A percentile compares a stretch with the other conserved stretches of the same genome.
These are phyloP conservation scores for Chaetodon auriga DNA, from an alignment of 2,113 vertebrate genomes.

Conservation along the genomic window DNA sequence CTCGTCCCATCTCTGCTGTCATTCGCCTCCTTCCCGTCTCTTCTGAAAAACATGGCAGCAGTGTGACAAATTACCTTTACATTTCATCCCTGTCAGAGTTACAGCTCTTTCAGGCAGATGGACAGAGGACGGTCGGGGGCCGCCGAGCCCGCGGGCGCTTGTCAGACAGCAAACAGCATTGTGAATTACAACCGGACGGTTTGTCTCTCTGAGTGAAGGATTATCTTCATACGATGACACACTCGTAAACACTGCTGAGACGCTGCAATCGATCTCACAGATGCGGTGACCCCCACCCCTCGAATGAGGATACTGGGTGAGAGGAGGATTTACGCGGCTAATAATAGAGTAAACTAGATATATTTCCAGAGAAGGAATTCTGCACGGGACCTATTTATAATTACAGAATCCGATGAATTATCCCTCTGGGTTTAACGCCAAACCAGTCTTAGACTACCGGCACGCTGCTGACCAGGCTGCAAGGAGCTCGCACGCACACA, in stretches of 20 bases:
- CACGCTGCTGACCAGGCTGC: constrained; percentile 15
- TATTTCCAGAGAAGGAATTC: constrained; percentile 74
- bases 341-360: constrained; percentile 67
- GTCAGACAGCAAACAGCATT: constrained; percentile 36
- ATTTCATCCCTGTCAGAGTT: constrained; percentile 10
- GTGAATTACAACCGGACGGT: constrained; percentile 55
- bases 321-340: constrained; percentile 68
- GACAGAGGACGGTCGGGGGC: neutral
- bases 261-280: constrained; percentile 34
- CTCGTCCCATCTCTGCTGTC: neutral
- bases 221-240: constrained; percentile 72
- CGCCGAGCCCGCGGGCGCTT: neutral
- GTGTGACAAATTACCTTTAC: constrained; percentile 9
- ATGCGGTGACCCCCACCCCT: neutral
- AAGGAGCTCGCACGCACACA: neutral
- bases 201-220: constrained; percentile 61
- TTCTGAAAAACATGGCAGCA: neutral
- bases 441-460: constrained; percentile 11
- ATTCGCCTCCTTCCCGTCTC: neutral
- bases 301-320: constrained; percentile 39
- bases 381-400: constrained; percentile 71
- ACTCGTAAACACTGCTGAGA: constrained; percentile 63
- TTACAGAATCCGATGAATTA: constrained; percentile 53
- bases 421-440: constrained; percentile 38
- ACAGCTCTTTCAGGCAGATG: constrained; percentile 32